phyloP scores from a whole-genome alignment of 2,113 vertebrate species.

The Malurus elegans region DNA sequence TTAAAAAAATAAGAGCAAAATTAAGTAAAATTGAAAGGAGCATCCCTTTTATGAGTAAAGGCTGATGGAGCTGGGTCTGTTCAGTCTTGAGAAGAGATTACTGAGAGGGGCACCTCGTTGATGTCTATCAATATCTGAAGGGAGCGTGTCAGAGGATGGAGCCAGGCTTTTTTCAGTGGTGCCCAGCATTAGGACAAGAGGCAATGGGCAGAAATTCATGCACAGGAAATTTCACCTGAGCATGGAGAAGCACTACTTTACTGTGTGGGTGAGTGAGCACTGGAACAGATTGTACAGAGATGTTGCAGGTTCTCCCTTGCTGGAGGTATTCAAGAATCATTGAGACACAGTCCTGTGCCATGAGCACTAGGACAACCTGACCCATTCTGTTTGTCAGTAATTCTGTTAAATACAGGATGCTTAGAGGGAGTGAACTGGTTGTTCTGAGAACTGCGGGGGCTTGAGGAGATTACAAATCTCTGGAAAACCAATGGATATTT shows the following conservation, averaged over 20 bases:
- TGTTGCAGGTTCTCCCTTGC: neutral
- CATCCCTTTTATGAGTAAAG: neutral
- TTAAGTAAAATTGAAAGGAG: neutral
- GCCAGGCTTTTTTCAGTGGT: neutral
- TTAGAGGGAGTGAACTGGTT: neutral
- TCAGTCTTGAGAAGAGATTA: neutral
- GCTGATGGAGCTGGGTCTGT: neutral
- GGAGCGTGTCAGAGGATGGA: neutral
- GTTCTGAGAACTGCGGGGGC: neutral
- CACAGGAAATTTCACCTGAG: neutral
- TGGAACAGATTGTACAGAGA: neutral
- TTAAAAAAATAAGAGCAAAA: neutral
- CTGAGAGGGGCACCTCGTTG: neutral
- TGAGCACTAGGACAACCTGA: neutral
- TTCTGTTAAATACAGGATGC: neutral
- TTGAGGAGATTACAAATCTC: neutral
- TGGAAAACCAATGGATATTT: neutral
- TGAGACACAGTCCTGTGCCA: neutral
- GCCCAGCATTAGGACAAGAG: neutral
- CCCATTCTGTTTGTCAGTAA: neutral
- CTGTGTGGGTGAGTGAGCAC: too few relatives aligned
- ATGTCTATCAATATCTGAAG: neutral
- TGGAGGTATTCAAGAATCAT: neutral
- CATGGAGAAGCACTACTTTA: neutral
- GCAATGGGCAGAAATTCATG: neutral